phyloP scores from a whole-genome alignment of 1,140 invertebrate genomes.

The Pectinophora gossypiella region DNA sequence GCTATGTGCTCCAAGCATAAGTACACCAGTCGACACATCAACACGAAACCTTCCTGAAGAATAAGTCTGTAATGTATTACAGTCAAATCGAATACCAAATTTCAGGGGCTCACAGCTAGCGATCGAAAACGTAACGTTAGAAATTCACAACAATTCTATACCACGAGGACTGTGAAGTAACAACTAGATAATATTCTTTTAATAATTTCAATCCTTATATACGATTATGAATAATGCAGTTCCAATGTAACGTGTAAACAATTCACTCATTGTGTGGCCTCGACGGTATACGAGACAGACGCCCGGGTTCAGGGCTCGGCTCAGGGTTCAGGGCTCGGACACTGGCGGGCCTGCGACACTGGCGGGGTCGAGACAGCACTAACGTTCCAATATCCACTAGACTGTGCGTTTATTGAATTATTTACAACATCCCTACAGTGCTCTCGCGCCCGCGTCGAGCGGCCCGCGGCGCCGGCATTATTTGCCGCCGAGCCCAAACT shows the following conservation, averaged over 20 bases:
- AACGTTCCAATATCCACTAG: constrained; percentile 70
- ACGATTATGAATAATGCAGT: constrained; percentile 31
- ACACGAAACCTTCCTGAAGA: too few relatives aligned
- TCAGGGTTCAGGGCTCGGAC: too few relatives aligned
- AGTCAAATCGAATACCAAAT: too few relatives aligned
- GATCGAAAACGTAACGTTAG: constrained; percentile 42
- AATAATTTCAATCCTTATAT: constrained; percentile 36
- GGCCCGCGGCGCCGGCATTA: constrained; percentile 75
- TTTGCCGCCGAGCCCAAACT: constrained; percentile 90
- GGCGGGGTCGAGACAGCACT: constrained; percentile 62
- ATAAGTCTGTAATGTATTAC: too few relatives aligned
- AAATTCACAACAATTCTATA: constrained; percentile 38
- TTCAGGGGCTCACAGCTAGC: constrained; percentile 49
- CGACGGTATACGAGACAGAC: too few relatives aligned
- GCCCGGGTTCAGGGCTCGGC: too few relatives aligned
- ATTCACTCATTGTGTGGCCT: constrained; percentile 32
- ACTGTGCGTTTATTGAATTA: constrained; percentile 72
- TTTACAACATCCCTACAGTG: constrained; percentile 58
- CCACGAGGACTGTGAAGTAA: constrained; percentile 38
- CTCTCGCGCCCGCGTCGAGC: constrained; percentile 33
- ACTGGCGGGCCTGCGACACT: constrained; percentile 53
- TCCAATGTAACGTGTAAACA: constrained; percentile 43
- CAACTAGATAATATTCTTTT: constrained; percentile 40
- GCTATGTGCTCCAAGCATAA: too few relatives aligned
- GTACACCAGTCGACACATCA: too few relatives aligned